These are phyloP conservation scores for Otolemur crassicaudatus DNA, from an alignment of 2,797 vertebrate species.

Conservation along the genomic window DNA sequence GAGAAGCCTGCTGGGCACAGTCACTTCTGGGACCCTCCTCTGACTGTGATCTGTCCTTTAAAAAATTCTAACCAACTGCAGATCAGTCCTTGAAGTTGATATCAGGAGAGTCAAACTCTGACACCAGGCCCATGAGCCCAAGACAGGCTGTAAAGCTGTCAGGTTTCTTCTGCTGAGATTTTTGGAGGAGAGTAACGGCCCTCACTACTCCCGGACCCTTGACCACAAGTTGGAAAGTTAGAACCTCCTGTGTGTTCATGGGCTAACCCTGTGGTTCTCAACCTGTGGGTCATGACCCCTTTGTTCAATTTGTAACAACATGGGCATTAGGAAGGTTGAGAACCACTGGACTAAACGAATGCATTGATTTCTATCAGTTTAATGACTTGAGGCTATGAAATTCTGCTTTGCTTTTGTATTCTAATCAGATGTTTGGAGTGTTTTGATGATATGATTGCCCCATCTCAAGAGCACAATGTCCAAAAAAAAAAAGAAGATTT, in stretches of 20 bases:
- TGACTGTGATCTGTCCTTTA: not conserved
- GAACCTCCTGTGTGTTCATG: not conserved
- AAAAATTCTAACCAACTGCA: not conserved
- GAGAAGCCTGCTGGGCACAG: not conserved
- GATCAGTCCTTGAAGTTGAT: not conserved
- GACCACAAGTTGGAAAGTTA: not conserved
- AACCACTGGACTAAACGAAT: not conserved
- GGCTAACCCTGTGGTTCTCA: not conserved
- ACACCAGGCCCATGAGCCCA: not conserved
- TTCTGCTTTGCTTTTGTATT: not conserved
- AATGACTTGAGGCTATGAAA: constrained; percentile 2
- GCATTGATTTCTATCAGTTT: not conserved
- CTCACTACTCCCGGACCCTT: not conserved
- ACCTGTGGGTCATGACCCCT: too few relatives aligned
- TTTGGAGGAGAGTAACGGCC: not conserved
- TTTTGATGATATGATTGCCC: not conserved
- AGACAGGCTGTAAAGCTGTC: not conserved
- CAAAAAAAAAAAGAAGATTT: constrained; percentile 35
- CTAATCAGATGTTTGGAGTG: constrained; percentile 15
- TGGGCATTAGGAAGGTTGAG: too few relatives aligned
- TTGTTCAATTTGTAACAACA: too few relatives aligned
- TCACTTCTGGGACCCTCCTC: not conserved
- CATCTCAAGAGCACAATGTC: not conserved
- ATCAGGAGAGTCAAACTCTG: not conserved
- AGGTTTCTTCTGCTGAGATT: not conserved